Evolutionary conservation across 2,888 invertebrate species (phyloP).

Genomic region (Drosophila cracens): DNA sequence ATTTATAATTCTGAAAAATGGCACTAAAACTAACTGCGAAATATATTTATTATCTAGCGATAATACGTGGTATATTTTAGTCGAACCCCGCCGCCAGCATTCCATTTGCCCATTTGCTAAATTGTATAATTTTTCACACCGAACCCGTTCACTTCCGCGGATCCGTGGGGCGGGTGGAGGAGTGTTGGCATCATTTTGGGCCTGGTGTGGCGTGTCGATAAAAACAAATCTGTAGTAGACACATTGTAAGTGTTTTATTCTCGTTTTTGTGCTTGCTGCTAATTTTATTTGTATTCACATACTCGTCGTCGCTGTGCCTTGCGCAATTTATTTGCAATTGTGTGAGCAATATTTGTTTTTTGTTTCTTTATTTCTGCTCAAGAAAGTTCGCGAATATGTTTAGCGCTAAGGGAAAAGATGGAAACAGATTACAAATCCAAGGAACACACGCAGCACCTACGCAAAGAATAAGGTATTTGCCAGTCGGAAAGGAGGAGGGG

Average conservation of each 20-base stretch:
- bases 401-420: not conserved
- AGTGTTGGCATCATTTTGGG: constrained; percentile 8
- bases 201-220: constrained; percentile 34
- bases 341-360: constrained; percentile 37
- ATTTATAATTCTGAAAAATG: not conserved
- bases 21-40: not conserved
- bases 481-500: not conserved
- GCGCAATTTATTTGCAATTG: constrained; percentile 73
- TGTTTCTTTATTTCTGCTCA: constrained; percentile 8
- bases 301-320: constrained; percentile 47
- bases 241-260: constrained; percentile 37
- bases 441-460: constrained; percentile 2
- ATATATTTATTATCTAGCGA: not conserved
- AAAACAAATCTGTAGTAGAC: constrained; percentile 54
- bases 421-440: not conserved
- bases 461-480: constrained; percentile 5
- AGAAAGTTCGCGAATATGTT: constrained; percentile 37
- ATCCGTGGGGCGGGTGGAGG: constrained; percentile 1
- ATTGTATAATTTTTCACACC: constrained; percentile 60
- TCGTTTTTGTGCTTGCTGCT: constrained; percentile 34
- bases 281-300: constrained; percentile 31
- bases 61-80: constrained; percentile 22
- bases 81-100: not conserved
- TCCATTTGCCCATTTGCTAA: constrained; percentile 16
- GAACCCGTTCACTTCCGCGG: constrained; percentile 27